A percentile compares a stretch with the other conserved stretches of the same genome.
Conservation (phyloP, 2,113 vertebrate genomes). For the Bettongia penicillata region DNA sequence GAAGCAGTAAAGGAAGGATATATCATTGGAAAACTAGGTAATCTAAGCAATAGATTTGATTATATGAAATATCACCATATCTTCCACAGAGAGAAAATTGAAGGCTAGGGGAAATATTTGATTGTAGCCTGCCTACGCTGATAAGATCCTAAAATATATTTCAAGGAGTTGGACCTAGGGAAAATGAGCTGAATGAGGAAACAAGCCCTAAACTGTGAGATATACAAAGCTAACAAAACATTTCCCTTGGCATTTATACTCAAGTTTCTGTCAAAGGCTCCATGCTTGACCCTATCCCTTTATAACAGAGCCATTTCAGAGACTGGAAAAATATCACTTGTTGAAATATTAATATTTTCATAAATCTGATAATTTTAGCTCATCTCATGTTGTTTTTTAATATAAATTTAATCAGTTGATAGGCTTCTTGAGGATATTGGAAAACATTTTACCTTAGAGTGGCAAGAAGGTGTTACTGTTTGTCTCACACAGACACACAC, state of each 20-base stretch:
- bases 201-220: constrained; percentile 47
- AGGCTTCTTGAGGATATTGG: constrained; percentile 19
- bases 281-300: constrained; percentile 7
- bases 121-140: background rate
- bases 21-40: constrained; percentile 8
- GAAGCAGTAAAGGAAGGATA: constrained; percentile 4
- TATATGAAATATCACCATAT: constrained; percentile 43
- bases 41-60: constrained; percentile 30
- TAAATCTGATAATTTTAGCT: constrained; percentile 21
- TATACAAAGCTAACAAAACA: constrained; percentile 37
- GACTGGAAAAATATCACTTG: background rate
- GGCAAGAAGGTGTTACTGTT: background rate
- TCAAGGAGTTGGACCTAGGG: constrained; percentile 23
- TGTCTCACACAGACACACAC: background rate
- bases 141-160: constrained; percentile 1
- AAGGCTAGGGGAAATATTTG: constrained; percentile 37
- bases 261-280: constrained; percentile 21
- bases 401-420: background rate
- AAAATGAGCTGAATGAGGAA: constrained; percentile 29
- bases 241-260: constrained; percentile 19
- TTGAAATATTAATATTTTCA: background rate
- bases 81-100: constrained; percentile 30
- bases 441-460: constrained; percentile 35
- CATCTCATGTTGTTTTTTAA: constrained; percentile 12
- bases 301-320: constrained; percentile 32